phyloP scores from a whole-genome alignment of 2,113 vertebrate species.

The Neolamprologus cancellatus region DNA sequence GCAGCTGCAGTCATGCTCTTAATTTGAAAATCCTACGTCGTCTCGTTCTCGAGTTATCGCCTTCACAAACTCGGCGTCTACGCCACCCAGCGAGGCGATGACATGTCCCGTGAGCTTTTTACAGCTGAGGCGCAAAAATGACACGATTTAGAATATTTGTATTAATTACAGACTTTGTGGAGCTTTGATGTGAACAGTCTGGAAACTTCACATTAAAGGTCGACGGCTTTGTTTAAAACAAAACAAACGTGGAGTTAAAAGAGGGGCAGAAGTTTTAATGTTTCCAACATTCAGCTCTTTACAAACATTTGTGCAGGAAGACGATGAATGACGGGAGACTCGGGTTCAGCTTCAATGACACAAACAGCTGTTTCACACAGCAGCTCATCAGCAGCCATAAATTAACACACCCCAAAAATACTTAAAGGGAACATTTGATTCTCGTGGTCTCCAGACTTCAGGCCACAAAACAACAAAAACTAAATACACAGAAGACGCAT shows the following conservation, averaged over 20 bases:
- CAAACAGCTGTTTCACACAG: neutral
- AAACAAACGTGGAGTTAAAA: neutral
- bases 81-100: neutral
- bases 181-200: neutral
- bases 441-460: neutral
- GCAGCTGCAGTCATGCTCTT: neutral
- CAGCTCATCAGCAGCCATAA: neutral
- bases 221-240: neutral
- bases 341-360: neutral
- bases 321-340: neutral
- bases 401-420: neutral
- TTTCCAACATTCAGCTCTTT: neutral
- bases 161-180: neutral
- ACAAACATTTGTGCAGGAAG: neutral
- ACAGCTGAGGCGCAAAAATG: neutral
- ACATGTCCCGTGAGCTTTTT: accelerated
- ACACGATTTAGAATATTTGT: neutral
- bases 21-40: neutral
- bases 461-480: neutral
- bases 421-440: neutral
- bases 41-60: accelerated
- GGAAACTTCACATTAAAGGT: neutral
- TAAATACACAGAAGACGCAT: neutral
- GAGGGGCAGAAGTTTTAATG: neutral
- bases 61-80: accelerated